Evolutionary conservation across 2,888 invertebrate genomes (phyloP), one percentile per base, ranked within the genome.

Genomic region (Lasioglossum zephyrum): DNA sequence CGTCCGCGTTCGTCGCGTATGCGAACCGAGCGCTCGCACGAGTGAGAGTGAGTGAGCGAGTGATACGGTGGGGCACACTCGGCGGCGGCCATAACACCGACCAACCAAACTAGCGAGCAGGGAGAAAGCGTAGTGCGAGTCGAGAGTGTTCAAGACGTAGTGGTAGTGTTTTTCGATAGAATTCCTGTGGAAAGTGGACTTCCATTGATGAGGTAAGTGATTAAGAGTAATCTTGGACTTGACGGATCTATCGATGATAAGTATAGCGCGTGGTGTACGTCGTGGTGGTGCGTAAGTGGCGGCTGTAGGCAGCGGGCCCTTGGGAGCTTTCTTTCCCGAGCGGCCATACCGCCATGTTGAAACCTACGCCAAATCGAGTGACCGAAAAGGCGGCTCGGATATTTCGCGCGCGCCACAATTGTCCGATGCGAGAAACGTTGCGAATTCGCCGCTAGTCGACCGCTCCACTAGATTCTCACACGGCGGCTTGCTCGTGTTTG

Each of bases 321-420:
- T 93, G 92, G 92, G 95, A 94, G 95, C 95, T 95, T 95, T 95
- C 95, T 94, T 95, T 94, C 93, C 93, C 93, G 94, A 94, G 93
- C 93, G 95, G 94, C 93, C 93, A 93, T 92, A 94, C 95, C 95
- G 95, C 95, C 95, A 95, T 95, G 95, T 95, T 95, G 95, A 93
- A 94, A 94, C 94, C 94, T 93, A 94, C 93, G 93, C 93, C 92
- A 93, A 94, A 93, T 92, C 91, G 92, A 94, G 93, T 92, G 91
- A 88, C 89, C 89, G 92, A 91, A 90, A 91, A 92, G 92, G 87
- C 92, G 91, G 85, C 86, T 87, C 86, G 91, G 88, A 79, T 91
- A 85, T 83, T 79, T 78, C 86, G 88, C 80, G 87, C 90, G 89
- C 88, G 81, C 83, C 87, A 66, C 79, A 86, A 88, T 85, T 85